A percentile compares a stretch with the other conserved stretches of the same genome.
Conservation (phyloP, 1,140 invertebrate species). For the Ceratina japonica region DNA sequence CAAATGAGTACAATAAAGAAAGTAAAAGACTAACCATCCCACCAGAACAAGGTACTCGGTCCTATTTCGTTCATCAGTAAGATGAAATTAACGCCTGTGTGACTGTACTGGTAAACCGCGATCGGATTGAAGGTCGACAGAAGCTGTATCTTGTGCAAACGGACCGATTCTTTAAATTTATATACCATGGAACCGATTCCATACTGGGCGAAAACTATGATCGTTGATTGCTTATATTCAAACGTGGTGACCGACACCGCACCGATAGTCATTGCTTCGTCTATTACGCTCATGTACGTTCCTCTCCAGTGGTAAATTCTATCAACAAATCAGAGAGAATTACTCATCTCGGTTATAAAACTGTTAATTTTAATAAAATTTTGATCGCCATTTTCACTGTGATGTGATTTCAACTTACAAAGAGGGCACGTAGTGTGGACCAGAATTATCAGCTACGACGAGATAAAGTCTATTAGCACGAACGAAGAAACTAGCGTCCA, state of each 20-base stretch:
- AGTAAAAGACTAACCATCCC: conserved; percentile 58
- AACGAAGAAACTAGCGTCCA: conserved; percentile 66
- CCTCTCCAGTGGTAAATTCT: conserved; percentile 73
- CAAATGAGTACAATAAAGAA: no score
- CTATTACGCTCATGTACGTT: conserved; percentile 66
- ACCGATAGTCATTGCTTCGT: conserved; percentile 41
- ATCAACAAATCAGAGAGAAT: neutral
- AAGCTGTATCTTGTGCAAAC: conserved; percentile 52
- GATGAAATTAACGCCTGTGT: conserved; percentile 48
- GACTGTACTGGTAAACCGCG: conserved; percentile 56
- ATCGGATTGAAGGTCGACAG: conserved; percentile 51
- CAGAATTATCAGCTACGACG: conserved; percentile 53
- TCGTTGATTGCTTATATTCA: conserved; percentile 50
- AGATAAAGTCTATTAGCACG: conserved; percentile 60
- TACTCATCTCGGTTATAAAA: neutral
- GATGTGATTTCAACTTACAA: conserved; percentile 40
- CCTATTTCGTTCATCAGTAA: conserved; percentile 50
- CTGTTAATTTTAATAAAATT: no score
- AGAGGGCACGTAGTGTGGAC: conserved; percentile 46
- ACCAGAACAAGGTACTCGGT: conserved; percentile 57
- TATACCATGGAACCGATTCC: conserved; percentile 58
- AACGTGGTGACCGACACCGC: conserved; percentile 57
- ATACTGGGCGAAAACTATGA: conserved; percentile 62
- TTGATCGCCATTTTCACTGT: no score
- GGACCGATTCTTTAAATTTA: conserved; percentile 49